A percentile compares a stretch with the other conserved stretches of the same genome.
phyloP scores from a whole-genome alignment of 2,888 invertebrate genomes.

The Ichneumoninae sp. region DNA sequence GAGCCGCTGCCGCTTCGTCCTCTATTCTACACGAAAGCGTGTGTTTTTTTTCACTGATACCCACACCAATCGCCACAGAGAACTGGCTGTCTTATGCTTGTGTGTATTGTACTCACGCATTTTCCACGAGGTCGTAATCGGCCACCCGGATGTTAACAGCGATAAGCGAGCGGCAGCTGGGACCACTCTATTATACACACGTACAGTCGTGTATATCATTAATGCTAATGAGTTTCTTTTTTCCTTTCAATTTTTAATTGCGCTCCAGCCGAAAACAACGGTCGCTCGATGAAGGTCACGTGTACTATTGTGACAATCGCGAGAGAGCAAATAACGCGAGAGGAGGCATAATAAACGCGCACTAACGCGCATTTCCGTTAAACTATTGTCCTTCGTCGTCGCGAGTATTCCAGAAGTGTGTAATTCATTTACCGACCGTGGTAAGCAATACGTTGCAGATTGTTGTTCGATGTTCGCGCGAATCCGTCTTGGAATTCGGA shows the following conservation, averaged over 20 bases:
- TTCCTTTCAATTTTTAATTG: constrained; percentile 3
- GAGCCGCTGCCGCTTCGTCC: neutral
- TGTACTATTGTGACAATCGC: constrained; percentile 5
- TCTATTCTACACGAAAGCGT: constrained; percentile 4
- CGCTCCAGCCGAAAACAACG: constrained; percentile 25
- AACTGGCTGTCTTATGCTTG: neutral
- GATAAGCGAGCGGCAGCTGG: constrained; percentile 32
- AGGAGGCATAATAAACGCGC: neutral
- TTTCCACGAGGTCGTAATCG: constrained; percentile 41
- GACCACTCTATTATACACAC: constrained; percentile 29
- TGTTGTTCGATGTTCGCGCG: constrained; percentile 32
- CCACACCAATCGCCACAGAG: neutral
- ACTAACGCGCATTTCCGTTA: neutral
- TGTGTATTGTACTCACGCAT: neutral
- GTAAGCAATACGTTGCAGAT: neutral
- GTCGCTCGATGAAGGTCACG: constrained; percentile 46
- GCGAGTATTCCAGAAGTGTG: neutral
- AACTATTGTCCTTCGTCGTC: neutral
- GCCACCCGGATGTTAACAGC: constrained; percentile 33
- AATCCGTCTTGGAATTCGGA: constrained; percentile 66
- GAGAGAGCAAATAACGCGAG: neutral
- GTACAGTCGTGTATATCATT: constrained; percentile 10
- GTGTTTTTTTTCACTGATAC: neutral
- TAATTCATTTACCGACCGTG: neutral
- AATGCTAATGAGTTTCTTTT: constrained; percentile 33